These are phyloP conservation scores for Timema podura DNA, from an alignment of 2,888 invertebrate genomes.

Conservation along the genomic window DNA sequence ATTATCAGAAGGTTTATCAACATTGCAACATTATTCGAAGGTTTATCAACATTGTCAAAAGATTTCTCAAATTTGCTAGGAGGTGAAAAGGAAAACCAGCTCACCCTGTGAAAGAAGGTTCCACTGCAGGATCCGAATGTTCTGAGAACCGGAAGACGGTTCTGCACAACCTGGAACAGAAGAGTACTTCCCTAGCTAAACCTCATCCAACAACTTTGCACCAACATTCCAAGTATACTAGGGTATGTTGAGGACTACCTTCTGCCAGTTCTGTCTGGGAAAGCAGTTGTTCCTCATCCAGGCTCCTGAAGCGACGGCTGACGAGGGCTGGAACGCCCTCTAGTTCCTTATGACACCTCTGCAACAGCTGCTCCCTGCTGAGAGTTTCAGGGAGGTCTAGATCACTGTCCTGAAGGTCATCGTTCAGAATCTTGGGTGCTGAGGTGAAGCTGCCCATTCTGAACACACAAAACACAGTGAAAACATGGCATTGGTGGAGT, in stretches of 20 bases:
- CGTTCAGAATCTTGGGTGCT: slow-evolving; percentile 59
- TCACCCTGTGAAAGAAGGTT: slow-evolving; percentile 68
- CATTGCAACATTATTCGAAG: too few relatives aligned
- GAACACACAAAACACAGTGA: slow-evolving; percentile 34
- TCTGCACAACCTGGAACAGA: slow-evolving; percentile 48
- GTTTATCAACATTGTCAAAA: too few relatives aligned
- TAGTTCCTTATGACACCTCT: slow-evolving; percentile 51
- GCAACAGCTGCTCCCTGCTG: slow-evolving; percentile 44
- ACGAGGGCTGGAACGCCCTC: slow-evolving; percentile 49
- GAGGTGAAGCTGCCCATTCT: slow-evolving; percentile 74
- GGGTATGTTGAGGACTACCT: too few relatives aligned
- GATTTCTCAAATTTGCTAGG: neutral
- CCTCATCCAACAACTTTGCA: too few relatives aligned
- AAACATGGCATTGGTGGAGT: too few relatives aligned
- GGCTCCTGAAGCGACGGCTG: slow-evolving; percentile 41
- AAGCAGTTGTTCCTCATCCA: neutral
- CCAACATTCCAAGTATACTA: too few relatives aligned
- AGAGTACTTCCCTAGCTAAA: too few relatives aligned
- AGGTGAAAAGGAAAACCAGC: slow-evolving; percentile 24
- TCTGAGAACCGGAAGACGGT: slow-evolving; percentile 45
- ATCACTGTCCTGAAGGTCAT: slow-evolving; percentile 58
- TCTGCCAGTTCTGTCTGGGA: too few relatives aligned
- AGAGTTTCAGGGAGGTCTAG: slow-evolving; percentile 43
- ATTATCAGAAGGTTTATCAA: too few relatives aligned
- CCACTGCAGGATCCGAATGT: slow-evolving; percentile 63